Conservation (phyloP, 2,888 invertebrate species). For the Drosophila hamatofila region DNA sequence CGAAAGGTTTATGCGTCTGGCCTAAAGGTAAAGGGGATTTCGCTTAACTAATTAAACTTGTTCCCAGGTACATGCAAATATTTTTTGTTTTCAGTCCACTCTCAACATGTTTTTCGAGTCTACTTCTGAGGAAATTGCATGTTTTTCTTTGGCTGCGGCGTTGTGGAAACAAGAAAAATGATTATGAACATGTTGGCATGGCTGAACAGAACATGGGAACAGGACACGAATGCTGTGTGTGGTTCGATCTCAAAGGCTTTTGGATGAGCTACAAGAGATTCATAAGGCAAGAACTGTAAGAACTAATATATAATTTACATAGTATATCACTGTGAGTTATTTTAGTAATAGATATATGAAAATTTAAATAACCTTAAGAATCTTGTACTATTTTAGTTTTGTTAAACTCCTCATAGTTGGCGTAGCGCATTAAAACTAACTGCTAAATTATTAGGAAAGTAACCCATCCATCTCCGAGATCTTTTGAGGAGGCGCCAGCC, state of each 20-base stretch:
- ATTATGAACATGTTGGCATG: slow-evolving; percentile 61
- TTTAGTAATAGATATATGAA: background rate
- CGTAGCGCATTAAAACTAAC: slow-evolving; percentile 75
- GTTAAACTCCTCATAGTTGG: slow-evolving; percentile 13
- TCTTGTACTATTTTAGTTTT: background rate
- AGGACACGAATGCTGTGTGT: slow-evolving; percentile 15
- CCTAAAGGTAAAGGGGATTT: slow-evolving; percentile 18
- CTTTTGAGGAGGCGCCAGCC: slow-evolving; percentile 31
- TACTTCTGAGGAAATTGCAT: slow-evolving; percentile 45
- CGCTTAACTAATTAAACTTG: slow-evolving; percentile 75
- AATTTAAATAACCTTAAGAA: background rate
- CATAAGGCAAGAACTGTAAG: background rate
- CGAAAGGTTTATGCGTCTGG: slow-evolving; percentile 53
- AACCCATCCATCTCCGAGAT: slow-evolving; percentile 73
- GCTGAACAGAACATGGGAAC: slow-evolving; percentile 21
- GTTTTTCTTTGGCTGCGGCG: slow-evolving; percentile 40
- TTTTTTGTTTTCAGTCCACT: slow-evolving; percentile 25
- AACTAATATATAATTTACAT: no score
- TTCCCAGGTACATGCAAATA: slow-evolving; percentile 63
- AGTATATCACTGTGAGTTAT: background rate
- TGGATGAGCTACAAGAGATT: slow-evolving; percentile 26
- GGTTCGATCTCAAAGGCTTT: slow-evolving; percentile 9
- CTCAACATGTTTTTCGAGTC: background rate
- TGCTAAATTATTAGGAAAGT: slow-evolving; percentile 76
- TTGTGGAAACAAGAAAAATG: slow-evolving; percentile 68